A percentile compares a stretch with the other conserved stretches of the same genome.
These are phyloP conservation scores for Potamarius usumacintae DNA, from an alignment of 2,113 vertebrate genomes.

Conservation along the genomic window DNA sequence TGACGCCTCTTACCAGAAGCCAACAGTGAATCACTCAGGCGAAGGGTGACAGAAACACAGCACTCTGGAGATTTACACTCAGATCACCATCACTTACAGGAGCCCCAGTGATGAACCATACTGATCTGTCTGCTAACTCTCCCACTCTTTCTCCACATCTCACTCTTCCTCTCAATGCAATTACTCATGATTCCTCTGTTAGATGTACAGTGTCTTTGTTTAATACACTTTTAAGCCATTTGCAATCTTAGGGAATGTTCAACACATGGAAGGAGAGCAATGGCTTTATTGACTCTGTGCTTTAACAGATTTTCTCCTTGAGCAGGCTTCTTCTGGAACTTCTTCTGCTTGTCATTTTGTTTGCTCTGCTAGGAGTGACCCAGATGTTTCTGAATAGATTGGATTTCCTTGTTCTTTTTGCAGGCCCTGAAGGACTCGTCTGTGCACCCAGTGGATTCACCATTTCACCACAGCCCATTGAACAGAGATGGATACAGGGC, in stretches of 20 bases:
- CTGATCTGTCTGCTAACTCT: constrained; percentile 37
- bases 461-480: constrained; percentile 8
- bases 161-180: not conserved
- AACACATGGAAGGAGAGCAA: not conserved
- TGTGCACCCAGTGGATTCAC: constrained; percentile 8
- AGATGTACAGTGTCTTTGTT: constrained; percentile 14
- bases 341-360: not conserved
- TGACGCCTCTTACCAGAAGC: constrained; percentile 59
- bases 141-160: constrained; percentile 7
- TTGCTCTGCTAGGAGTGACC: not conserved
- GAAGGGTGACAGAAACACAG: constrained; percentile 60
- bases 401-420: not conserved
- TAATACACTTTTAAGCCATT: not conserved
- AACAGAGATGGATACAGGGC: constrained; percentile 17
- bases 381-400: constrained; percentile 16
- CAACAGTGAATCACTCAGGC: constrained; percentile 61
- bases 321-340: not conserved
- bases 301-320: constrained; percentile 15
- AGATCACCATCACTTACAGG: constrained; percentile 56
- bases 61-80: constrained; percentile 58
- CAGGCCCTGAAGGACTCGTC: constrained; percentile 1
- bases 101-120: constrained; percentile 43
- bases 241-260: not conserved
- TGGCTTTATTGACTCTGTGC: not conserved
- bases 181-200: constrained; percentile 9